phyloP scores from a whole-genome alignment of 2,113 vertebrate genomes.

The crab-eating macaque (Macaca fascicularis) region T2T-MFA8v1.1 NC_088391.1:102543001-102543500 shows the following conservation, averaged over 20 bases:
- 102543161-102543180: fast-evolving
- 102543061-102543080: too few relatives aligned
- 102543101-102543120: background rate
- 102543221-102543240: background rate
- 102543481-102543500: background rate
- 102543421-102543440: background rate
- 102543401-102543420: fast-evolving
- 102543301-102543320: background rate
- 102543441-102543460: background rate
- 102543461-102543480: background rate
- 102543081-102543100: background rate
- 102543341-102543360: background rate
- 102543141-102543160: background rate
- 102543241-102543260: background rate
- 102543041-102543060: background rate
- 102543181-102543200: too few relatives aligned
- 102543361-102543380: background rate
- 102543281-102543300: fast-evolving
- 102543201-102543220: background rate
- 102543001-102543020: background rate
- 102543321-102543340: background rate
- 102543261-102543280: background rate
- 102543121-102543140: background rate
- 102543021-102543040: background rate
- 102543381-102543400: background rate